Conservation (phyloP, 2,113 vertebrate species). For the Corythaixoides concolor region DNA sequence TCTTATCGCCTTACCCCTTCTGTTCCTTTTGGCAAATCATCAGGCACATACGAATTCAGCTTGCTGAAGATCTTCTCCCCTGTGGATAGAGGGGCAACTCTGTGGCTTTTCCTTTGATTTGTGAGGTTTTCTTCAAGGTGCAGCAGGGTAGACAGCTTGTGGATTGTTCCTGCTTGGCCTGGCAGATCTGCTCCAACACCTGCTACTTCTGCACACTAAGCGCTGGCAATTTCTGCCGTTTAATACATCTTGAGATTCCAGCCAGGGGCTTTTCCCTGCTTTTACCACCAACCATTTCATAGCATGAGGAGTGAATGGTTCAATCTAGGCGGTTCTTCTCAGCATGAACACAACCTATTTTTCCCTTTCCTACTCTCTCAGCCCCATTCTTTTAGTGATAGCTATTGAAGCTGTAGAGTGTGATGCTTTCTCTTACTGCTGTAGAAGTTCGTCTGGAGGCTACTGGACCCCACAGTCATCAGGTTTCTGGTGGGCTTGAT, state of each 20-base stretch:
- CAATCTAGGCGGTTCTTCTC: not conserved
- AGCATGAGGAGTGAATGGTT: not conserved
- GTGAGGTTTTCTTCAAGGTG: not conserved
- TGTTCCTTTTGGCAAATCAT: not conserved
- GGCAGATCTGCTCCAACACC: not conserved
- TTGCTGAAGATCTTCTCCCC: not conserved
- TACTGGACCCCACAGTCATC: not conserved
- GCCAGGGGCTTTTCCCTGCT: not conserved
- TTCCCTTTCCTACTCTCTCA: not conserved
- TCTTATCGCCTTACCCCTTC: not conserved
- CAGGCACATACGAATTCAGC: not conserved
- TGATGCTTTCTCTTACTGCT: not conserved
- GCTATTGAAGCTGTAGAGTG: not conserved
- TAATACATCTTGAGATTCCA: not conserved
- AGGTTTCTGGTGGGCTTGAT: not conserved
- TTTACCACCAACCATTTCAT: not conserved
- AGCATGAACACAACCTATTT: not conserved
- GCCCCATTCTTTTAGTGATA: not conserved
- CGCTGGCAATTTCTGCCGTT: not conserved
- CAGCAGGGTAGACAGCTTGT: not conserved
- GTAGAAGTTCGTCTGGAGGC: not conserved
- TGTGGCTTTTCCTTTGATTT: not conserved
- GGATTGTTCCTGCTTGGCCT: not conserved
- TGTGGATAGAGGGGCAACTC: not conserved
- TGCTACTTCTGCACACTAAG: not conserved